Percentiles rank a stretch among this genome's conserved stretches.
phyloP scores from a whole-genome alignment of 2,113 vertebrate genomes.

The Tenrec ecaudatus region DNA sequence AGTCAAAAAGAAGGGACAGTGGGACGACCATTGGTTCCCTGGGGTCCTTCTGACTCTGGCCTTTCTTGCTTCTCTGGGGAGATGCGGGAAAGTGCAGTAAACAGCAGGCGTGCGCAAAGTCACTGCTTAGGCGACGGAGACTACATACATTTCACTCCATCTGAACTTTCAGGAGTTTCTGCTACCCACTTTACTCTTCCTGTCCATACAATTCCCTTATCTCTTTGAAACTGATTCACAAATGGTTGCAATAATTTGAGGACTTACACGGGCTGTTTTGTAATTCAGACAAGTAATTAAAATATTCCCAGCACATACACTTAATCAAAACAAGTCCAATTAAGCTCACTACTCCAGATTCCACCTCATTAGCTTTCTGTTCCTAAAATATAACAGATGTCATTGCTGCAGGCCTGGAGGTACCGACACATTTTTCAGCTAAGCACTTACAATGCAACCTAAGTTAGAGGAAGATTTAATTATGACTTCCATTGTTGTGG shows the following conservation, averaged over 20 bases:
- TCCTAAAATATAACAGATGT: conserved; percentile 92
- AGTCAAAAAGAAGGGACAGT: neutral
- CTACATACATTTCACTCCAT: conserved; percentile 60
- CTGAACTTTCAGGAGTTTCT: conserved; percentile 80
- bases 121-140: conserved; percentile 80
- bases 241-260: conserved; percentile 85
- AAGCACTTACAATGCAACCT: conserved; percentile 88
- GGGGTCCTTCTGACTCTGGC: conserved; percentile 37
- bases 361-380: conserved; percentile 91
- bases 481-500: conserved; percentile 88
- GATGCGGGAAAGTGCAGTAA: conserved; percentile 51
- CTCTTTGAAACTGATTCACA: conserved; percentile 80
- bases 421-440: conserved; percentile 88
- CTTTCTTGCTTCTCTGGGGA: conserved; percentile 34
- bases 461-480: conserved; percentile 90
- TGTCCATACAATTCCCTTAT: conserved; percentile 70
- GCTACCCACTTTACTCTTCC: conserved; percentile 79
- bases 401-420: conserved; percentile 89
- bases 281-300: conserved; percentile 88
- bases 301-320: conserved; percentile 91
- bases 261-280: conserved; percentile 85
- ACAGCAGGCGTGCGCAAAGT: conserved; percentile 69
- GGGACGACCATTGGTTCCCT: neutral
- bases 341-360: conserved; percentile 90
- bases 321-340: conserved; percentile 93